Conservation (phyloP, 2,113 vertebrate genomes). For the Colinus virginianus region DNA sequence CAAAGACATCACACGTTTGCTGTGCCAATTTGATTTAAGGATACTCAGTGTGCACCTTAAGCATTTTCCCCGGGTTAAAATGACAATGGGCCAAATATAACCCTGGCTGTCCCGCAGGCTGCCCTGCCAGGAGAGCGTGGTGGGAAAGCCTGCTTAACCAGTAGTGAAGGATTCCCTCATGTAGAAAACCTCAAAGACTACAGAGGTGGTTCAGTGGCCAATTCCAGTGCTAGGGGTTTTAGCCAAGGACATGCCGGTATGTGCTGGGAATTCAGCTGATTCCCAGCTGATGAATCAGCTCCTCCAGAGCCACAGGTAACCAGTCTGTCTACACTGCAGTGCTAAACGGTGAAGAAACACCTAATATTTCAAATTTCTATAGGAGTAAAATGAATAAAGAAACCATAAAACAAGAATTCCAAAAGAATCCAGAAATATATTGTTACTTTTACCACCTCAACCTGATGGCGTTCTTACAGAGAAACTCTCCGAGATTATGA, state of each 20-base stretch:
- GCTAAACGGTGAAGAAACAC: background rate
- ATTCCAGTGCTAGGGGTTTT: background rate
- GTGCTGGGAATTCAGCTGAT: slow-evolving; percentile 33
- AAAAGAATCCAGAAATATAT: background rate
- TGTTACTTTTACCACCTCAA: background rate
- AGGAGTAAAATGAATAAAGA: background rate
- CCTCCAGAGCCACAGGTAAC: background rate
- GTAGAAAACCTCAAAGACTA: slow-evolving; percentile 51
- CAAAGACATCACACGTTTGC: background rate
- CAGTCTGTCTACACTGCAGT: rapidly evolving
- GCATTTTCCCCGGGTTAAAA: background rate
- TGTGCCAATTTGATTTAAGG: rapidly evolving
- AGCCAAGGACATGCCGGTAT: slow-evolving; percentile 12
- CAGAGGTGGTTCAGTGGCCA: slow-evolving; percentile 38
- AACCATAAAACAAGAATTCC: background rate
- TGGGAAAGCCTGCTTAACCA: slow-evolving; percentile 51
- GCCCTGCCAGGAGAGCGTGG: background rate
- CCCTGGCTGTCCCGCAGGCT: background rate
- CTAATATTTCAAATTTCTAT: background rate
- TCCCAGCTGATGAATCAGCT: slow-evolving; percentile 16
- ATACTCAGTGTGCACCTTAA: background rate
- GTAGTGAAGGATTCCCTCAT: slow-evolving; percentile 33
- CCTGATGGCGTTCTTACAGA: background rate
- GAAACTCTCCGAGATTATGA: background rate
- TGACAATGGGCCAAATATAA: slow-evolving; percentile 11